These are phyloP conservation scores for Leptinotarsa defecta DNA, from an alignment of 1,140 invertebrate genomes.

Conservation along the genomic window DNA sequence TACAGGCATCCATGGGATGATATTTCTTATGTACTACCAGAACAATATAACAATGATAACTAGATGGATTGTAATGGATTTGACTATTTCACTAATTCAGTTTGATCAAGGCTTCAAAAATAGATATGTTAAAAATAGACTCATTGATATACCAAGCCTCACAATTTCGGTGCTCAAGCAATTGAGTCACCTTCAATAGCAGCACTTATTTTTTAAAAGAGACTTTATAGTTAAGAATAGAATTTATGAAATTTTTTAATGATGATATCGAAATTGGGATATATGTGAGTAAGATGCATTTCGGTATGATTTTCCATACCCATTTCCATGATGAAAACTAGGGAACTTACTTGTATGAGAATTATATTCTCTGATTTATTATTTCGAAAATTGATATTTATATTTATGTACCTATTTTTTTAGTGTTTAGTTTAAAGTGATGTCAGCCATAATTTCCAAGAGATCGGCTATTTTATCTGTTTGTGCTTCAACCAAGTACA, in stretches of 20 bases:
- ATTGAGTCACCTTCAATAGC: neutral
- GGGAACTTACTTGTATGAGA: neutral
- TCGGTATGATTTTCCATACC: neutral
- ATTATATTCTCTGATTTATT: constrained; percentile 7
- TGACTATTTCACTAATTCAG: neutral
- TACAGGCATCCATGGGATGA: constrained; percentile 99
- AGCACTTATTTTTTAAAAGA: neutral
- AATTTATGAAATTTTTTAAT: neutral
- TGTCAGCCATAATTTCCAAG: neutral
- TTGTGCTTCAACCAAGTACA: neutral
- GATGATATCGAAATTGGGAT: neutral
- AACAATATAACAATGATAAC: constrained; percentile 59
- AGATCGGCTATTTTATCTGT: neutral
- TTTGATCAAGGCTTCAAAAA: neutral
- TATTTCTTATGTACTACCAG: constrained; percentile 96
- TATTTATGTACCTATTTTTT: constrained; percentile 10
- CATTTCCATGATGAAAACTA: neutral
- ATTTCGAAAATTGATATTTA: constrained; percentile 5
- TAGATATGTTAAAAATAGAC: neutral
- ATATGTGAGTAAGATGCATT: neutral
- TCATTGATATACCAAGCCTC: neutral
- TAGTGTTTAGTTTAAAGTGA: neutral
- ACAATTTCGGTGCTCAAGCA: neutral
- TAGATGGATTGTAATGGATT: constrained; percentile 10
- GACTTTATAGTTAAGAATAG: neutral